Evolutionary conservation across 53 echinoderm and acorn worm species (phyloP), one percentile per base, ranked within the genome.

Genomic region (Paracentrotus lividus): DNA sequence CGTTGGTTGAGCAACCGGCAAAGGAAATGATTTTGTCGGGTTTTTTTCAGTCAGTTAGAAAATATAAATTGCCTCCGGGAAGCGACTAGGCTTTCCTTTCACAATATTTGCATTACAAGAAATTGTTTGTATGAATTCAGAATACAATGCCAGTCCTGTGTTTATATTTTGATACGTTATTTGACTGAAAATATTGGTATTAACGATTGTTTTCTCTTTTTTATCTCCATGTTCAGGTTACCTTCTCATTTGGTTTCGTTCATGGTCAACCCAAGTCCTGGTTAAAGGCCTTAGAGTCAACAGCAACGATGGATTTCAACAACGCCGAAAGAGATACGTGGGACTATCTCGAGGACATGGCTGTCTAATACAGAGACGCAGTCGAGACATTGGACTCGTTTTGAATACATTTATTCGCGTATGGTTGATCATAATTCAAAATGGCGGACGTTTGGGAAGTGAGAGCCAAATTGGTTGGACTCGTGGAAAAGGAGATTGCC

Each of bases 171-270:
- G 47, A 47, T 81, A 47, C 26, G 81, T 44, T 47, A 81, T 81
- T 81, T 81, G 81, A 45, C n/a, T 47, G 27, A 81, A 81, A 81
- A 81, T 81, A 81, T 78, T 78, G 81, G 45, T 78, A 78, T 81
- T 81, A 47, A 81, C 81, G 49, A 5, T 49, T 14, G 81, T 81
- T 81, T 81, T 45, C 24, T 81, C 47, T 24, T 45, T 36, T 67
- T 24, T 29, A 0, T 72, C 72, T 81, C 81, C 45, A 81, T 47
- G 24, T 47, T n/a, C 26, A 81, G 81, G 81, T 47, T 76, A n/a
- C 45, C 47, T 32, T 47, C 27, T 10, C 47, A 16, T 45, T 81
- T n/a, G 81, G 44, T 12, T 47, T 45, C 26, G 27, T 47, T 47
- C 45, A 12, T 81, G 81, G 81, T 47, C 47, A 47, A n/a, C 81